Evolutionary conservation across 2,888 invertebrate species (phyloP), one percentile per base, ranked within the genome.

Genomic region (Agrilus mali): DNA sequence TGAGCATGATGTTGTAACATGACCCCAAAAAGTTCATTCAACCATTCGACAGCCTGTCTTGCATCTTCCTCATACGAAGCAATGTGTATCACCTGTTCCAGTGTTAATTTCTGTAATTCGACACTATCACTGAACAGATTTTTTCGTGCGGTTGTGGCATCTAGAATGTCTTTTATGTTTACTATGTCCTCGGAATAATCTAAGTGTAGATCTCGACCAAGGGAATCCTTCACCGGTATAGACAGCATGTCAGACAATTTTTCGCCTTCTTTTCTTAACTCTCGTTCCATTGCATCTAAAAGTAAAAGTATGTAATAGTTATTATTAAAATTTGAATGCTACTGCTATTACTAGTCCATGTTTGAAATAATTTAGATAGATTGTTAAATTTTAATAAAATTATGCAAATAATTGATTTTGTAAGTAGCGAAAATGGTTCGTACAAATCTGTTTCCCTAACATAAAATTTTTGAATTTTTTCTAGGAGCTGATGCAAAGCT

Each of bases 11-110:
- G 75, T 52, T 73, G 73, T 49, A 81, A 65, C 66, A 86, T 72
- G 45, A 82, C 82, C 38, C 78, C 73, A 60, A 80, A 79, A 48
- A 88, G 68, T 60, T 87, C 86, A 51, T 77, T 73, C 50, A 88
- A 69, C 87, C 87, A 88, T 53, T 75, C 72, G 36, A 85, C 75
- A 4, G 85, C 83, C 70, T 85, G 81, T 45, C 75, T 70, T 2
- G 80, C 81, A 59, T 88, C 87, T 54, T 72, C 73, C 64, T 88
- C 87, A 61, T 86, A 86, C 16, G 78, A 77, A 54, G 78, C 72
- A 53, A 87, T 77, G 60, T 86, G 80, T 40, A 81, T 73, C 49
- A 82, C 77, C 68, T 88, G 86, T 59, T 86, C 82, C 52, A 87
- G 66, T 46, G 85, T 82, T 47, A 88, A 67, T 60, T 81, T 80